Evolutionary conservation across 2,113 vertebrate species (phyloP).

Genomic region (Calypte anna): DNA sequence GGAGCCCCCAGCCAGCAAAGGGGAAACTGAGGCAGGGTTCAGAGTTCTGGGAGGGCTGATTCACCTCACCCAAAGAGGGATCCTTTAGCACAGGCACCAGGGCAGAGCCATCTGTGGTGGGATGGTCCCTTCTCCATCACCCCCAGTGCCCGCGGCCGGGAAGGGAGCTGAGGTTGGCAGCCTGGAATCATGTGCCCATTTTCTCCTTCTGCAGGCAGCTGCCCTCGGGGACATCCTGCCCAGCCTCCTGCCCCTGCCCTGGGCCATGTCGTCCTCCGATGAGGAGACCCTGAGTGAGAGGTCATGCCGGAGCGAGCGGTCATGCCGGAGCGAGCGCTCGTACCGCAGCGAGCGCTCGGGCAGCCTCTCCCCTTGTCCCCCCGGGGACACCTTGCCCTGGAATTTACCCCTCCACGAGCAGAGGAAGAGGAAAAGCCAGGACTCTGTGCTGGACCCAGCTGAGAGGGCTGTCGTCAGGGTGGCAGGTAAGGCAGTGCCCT

Average conservation of each 20-base stretch:
- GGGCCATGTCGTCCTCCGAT: conserved; percentile 93
- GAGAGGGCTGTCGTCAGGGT: conserved; percentile 97
- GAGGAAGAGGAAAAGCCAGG: conserved; percentile 95
- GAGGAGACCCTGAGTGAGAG: conserved; percentile 96
- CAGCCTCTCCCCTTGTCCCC: conserved; percentile 90
- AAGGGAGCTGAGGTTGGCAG: accelerated
- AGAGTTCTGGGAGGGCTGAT: neutral
- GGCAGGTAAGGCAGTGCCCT: conserved; percentile 83
- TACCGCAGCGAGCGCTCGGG: conserved; percentile 94
- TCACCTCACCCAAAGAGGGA: neutral
- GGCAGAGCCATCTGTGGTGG: accelerated
- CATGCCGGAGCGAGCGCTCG: conserved; percentile 91
- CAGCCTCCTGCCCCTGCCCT: neutral
- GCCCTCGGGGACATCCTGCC: neutral
- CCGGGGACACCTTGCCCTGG: conserved; percentile 96
- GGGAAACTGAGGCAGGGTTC: neutral
- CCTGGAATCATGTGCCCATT: neutral
- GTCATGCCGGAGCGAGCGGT: conserved; percentile 90
- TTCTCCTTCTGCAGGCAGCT: conserved; percentile 59
- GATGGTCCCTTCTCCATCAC: neutral
- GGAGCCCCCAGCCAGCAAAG: neutral
- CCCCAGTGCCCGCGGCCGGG: neutral
- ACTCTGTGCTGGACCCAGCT: conserved; percentile 95
- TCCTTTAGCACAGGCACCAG: accelerated
- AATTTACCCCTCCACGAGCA: conserved; percentile 95